phyloP scores from a whole-genome alignment of 2,797 vertebrate genomes.

The Galago senegalensis region DNA sequence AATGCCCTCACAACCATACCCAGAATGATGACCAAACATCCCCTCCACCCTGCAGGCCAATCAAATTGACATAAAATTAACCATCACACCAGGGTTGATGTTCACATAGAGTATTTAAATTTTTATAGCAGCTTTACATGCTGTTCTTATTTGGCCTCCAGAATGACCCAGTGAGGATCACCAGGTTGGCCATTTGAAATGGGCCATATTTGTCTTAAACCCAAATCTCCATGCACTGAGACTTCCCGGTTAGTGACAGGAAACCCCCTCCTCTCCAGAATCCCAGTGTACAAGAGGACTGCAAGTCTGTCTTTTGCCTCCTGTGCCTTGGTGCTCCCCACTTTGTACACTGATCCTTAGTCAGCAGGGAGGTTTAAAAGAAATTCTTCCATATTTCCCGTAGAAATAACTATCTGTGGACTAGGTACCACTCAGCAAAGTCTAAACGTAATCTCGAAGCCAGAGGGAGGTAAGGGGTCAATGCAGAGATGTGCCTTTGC shows the following conservation, averaged over 20 bases:
- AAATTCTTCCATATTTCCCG: too few species aligned
- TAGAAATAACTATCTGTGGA: not conserved
- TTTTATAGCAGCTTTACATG: accelerated
- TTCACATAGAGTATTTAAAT: accelerated
- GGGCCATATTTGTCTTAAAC: not conserved
- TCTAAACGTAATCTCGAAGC: not conserved
- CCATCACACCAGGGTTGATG: not conserved
- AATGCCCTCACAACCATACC: not conserved
- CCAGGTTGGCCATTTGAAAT: not conserved
- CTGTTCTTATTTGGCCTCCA: not conserved
- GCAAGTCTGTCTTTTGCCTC: not conserved
- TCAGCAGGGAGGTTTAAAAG: not conserved
- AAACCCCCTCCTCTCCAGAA: not conserved
- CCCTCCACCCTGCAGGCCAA: accelerated
- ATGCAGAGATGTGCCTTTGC: accelerated
- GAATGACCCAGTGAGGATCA: accelerated
- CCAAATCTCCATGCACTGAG: accelerated
- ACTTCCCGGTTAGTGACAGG: not conserved
- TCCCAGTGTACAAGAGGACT: not conserved
- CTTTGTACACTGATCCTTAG: not conserved
- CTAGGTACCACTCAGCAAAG: not conserved
- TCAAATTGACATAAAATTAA: not conserved
- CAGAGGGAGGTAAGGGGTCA: accelerated
- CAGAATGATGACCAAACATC: not conserved
- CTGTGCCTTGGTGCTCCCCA: not conserved